Conservation (phyloP, 2,113 vertebrate genomes). For the Amazona vittata region DNA sequence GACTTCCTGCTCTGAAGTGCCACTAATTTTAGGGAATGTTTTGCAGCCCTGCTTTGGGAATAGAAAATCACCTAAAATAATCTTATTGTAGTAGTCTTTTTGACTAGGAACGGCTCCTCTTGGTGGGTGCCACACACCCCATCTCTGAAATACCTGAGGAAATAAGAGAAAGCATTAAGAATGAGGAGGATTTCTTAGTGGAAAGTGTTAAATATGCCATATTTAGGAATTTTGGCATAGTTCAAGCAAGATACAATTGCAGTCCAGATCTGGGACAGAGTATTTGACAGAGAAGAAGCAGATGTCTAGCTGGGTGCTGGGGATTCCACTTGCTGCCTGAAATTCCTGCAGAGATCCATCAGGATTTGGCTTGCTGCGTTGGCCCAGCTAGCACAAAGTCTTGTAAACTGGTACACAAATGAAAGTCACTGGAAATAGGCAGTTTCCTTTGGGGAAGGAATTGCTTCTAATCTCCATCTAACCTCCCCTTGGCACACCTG, state of each 20-base stretch:
- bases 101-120: neutral
- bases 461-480: neutral
- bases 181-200: neutral
- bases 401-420: neutral
- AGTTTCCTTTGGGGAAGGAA: neutral
- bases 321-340: neutral
- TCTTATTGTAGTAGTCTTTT: neutral
- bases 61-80: neutral
- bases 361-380: neutral
- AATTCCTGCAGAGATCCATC: neutral
- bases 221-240: neutral
- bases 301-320: neutral
- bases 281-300: neutral
- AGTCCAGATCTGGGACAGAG: neutral
- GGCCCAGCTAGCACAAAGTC: neutral
- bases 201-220: neutral
- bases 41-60: neutral
- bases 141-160: neutral
- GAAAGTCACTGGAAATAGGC: neutral
- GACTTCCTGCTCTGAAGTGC: neutral
- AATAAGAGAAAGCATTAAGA: neutral
- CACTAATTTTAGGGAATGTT: neutral
- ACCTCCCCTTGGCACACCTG: neutral
- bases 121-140: accelerated
- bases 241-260: neutral